Base-by-base conservation (phyloP, 2,797 vertebrate species). In the Sylvia borin region DNA sequence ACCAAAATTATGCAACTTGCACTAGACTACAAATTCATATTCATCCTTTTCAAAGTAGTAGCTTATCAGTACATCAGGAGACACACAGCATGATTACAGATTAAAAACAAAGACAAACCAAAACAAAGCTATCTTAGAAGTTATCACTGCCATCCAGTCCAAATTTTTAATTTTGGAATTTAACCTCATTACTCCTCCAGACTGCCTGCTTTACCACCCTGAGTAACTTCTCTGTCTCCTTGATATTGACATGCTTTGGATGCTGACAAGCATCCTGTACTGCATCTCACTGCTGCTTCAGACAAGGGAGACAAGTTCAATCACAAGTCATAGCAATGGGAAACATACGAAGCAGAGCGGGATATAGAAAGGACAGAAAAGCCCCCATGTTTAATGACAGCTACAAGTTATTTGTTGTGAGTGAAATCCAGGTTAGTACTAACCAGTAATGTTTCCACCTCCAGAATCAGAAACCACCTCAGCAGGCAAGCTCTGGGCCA, bases 401-500 rank as follows among this genome's bases (percentile, higher is more conserved):
- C 5, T 55, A 24, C 21, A 67, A 70, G n/a, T 60, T 29, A 38
- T 3, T 42, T 40, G 27, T 31, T n/a, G 48, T 5, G 36, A 85
- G 14, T 34, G 13, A 75, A 45, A 54, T 36, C 14, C 29, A 53
- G 42, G 43, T 58, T 34, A 26, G 40, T 54, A 96, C 94, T 97
- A 55, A 93, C 87, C 90, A 75, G 73, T 38, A 38, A 27, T 0
- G 3, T 61, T 67, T 50, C 26, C 94, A 85, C 13, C 92, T 93
- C 92, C 25, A 36, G 68, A 38, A 19, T 97, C 97, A 68, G 57
- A 29, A 55, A 55, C 93, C 2, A 2, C 54, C 82, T 97, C 96
- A 93, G 89, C 76, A 85, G 93, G 93, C 51, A 94, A 84, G 51
- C 78, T 95, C 72, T 95, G 95, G 47, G 68, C 82, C 71, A 98